Base-by-base conservation (phyloP, 1,140 invertebrate species). In the Aphis craccivora region DNA sequence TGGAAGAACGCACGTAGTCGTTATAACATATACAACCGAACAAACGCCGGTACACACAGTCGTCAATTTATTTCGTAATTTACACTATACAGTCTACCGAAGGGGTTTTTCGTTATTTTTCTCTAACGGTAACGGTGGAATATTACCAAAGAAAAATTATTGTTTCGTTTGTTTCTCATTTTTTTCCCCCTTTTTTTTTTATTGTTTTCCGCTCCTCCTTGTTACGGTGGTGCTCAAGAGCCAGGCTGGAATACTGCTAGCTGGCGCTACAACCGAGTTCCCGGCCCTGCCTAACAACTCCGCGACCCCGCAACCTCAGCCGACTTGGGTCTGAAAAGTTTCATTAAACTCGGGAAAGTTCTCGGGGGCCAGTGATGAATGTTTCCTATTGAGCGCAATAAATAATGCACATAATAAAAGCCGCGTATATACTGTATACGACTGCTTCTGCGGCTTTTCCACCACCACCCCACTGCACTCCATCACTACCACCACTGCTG, bases 351-450 rank as follows among this genome's bases (percentile, higher is more conserved):
- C 40, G 91, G 76, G 2, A 83, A 92, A 92, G 45, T 83, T 92
- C 76, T n/a, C 20, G 40, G 90, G n/a, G n/a, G 76, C 91, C 76
- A 37, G 76, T 92, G 91, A 92, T 92, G 91, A 92, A 92, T 92
- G 91, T 92, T 92, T 92, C 91, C 91, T 92, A 92, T 92, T 92
- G 91, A 92, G 45, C 91, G 67, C 60, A 92, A 92, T 92, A 92
- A 92, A 92, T 92, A 92, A 92, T 92, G 60, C 90, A 91, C 91
- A 92, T 81, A 81, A 92, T 92, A 83, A 92, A 92, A 92, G 91
- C 76, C 60, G 43, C 40, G 76, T 84, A 83, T 48, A 91, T n/a
- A 89, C 35, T 76, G 35, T 83, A 37, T n/a, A 51, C 45, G n/a
- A 92, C 67, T 92, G 67, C 88, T 92, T 83, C 4, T 92, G 67